A percentile compares a stretch with the other conserved stretches of the same genome.
These are phyloP conservation scores for Elymnias hypermnestra DNA, from an alignment of 1,140 invertebrate species.

Conservation along the genomic window DNA sequence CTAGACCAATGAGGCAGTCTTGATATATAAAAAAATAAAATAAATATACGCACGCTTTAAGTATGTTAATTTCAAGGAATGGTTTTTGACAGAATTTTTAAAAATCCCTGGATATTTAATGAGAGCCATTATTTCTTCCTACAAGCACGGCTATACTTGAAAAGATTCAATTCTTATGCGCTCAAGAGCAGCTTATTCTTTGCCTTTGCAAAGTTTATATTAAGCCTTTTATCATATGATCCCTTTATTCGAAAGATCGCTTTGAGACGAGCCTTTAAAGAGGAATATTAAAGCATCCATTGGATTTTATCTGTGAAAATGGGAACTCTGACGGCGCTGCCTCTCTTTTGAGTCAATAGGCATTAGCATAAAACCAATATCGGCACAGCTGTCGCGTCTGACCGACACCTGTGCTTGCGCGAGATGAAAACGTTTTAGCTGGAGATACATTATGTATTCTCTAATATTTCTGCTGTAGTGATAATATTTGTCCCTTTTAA, in stretches of 20 bases:
- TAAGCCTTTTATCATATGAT: slow-evolving; percentile 3
- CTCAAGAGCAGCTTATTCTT: no score
- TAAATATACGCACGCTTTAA: no score
- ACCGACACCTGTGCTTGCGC: slow-evolving; percentile 29
- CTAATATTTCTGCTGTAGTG: neutral
- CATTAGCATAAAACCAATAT: slow-evolving; percentile 66
- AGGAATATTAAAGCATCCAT: slow-evolving; percentile 16
- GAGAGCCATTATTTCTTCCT: no score
- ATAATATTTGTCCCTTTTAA: no score
- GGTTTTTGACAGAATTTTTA: no score
- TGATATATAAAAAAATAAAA: no score
- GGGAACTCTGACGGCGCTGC: slow-evolving; percentile 4
- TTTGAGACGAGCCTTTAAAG: slow-evolving; percentile 12
- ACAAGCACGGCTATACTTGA: no score
- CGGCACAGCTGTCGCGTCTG: slow-evolving; percentile 25
- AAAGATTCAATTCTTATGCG: no score
- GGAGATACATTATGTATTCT: slow-evolving; percentile 1
- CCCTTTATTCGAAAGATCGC: slow-evolving; percentile 10
- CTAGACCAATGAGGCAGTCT: no score
- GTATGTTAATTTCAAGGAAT: no score
- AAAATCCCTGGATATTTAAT: no score
- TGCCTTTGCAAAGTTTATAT: slow-evolving; percentile 12
- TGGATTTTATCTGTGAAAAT: slow-evolving; percentile 18
- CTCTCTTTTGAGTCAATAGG: slow-evolving; percentile 36
- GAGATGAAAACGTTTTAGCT: slow-evolving; percentile 4